phyloP scores from a whole-genome alignment of 35 echinoderm and acorn worm species.

The Lytechinus pictus region DNA sequence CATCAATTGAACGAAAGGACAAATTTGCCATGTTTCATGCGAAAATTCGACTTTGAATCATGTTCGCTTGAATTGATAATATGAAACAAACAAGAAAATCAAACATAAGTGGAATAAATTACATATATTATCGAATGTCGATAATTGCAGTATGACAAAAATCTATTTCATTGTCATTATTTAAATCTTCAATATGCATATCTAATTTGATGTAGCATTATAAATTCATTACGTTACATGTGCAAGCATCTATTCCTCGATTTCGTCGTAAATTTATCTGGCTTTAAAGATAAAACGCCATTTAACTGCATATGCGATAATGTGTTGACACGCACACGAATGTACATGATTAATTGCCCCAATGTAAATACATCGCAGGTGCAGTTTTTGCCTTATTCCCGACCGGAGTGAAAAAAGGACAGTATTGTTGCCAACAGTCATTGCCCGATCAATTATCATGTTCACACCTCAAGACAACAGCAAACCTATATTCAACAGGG shows the following conservation, averaged over 20 bases:
- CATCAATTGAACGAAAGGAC: too few relatives aligned
- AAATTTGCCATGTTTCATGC: too few relatives aligned
- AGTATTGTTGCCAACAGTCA: neutral
- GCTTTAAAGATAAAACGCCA: neutral
- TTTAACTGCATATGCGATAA: neutral
- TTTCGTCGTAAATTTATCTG: neutral
- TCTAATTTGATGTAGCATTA: too few relatives aligned
- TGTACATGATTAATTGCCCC: conserved; percentile 13
- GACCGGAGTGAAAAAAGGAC: neutral
- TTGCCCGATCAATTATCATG: neutral
- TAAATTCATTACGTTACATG: too few relatives aligned
- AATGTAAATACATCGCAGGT: conserved; percentile 37
- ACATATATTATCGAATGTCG: too few relatives aligned
- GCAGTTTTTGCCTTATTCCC: neutral
- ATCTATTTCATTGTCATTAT: too few relatives aligned
- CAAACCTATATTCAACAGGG: neutral
- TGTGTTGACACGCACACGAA: neutral
- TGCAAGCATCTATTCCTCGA: neutral
- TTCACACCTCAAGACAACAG: neutral
- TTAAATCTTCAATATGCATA: too few relatives aligned
- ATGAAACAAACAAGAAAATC: too few relatives aligned
- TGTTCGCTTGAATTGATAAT: too few relatives aligned
- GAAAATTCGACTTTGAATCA: too few relatives aligned
- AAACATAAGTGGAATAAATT: too few relatives aligned
- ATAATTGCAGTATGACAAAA: too few relatives aligned